Evolutionary conservation across 2,113 vertebrate genomes (phyloP).

Genomic region (Eubucco bourcierii): DNA sequence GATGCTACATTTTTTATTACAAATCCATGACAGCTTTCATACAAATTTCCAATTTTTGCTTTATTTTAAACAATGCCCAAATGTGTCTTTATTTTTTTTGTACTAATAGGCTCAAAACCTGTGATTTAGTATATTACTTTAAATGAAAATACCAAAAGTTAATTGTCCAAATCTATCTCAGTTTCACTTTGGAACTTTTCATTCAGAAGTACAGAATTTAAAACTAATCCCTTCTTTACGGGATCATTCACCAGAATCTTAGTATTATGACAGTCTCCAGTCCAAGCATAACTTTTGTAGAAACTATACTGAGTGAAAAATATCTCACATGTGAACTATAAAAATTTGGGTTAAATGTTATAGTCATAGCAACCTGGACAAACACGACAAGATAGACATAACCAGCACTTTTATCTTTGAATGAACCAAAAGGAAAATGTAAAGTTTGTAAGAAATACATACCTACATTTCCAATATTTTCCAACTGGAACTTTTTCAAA

Average conservation of each 20-base stretch:
- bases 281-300: not conserved
- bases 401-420: not conserved
- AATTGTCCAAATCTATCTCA: not conserved
- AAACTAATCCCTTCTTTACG: not conserved
- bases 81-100: not conserved
- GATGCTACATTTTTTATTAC: not conserved
- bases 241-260: not conserved
- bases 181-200: not conserved
- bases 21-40: not conserved
- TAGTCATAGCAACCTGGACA: not conserved
- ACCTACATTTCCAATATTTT: slow-evolving; percentile 95
- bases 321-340: not conserved
- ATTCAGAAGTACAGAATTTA: not conserved
- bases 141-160: not conserved
- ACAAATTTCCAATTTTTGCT: not conserved
- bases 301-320: not conserved
- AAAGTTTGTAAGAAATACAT: slow-evolving; percentile 54
- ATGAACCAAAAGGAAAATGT: not conserved
- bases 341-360: not conserved
- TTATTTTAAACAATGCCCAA: not conserved
- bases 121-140: not conserved
- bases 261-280: not conserved
- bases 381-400: not conserved
- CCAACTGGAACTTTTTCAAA: slow-evolving; percentile 92
- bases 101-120: not conserved